Percentiles rank a stretch among this genome's conserved stretches.
These are phyloP conservation scores for Otis tarda DNA, from an alignment of 2,113 vertebrate genomes.

Conservation along the genomic window DNA sequence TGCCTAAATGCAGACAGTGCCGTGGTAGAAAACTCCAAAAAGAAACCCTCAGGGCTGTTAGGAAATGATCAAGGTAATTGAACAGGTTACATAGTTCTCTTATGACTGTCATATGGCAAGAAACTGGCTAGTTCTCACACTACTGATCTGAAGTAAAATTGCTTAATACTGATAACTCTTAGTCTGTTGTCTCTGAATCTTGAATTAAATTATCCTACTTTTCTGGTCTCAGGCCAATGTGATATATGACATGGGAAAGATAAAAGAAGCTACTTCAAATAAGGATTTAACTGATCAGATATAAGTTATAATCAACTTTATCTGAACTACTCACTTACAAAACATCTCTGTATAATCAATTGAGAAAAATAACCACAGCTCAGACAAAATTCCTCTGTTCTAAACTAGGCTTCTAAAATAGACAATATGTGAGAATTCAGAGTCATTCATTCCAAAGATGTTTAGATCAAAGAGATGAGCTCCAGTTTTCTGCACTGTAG, in stretches of 20 bases:
- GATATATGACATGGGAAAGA: neutral
- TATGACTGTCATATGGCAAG: neutral
- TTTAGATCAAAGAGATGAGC: neutral
- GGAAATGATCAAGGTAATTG: neutral
- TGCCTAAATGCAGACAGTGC: neutral
- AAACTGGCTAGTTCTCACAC: neutral
- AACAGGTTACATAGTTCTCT: neutral
- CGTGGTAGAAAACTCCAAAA: neutral
- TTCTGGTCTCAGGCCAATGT: neutral
- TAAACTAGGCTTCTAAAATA: neutral
- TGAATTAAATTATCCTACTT: slow-evolving; percentile 15
- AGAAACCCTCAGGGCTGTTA: neutral
- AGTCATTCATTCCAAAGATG: neutral
- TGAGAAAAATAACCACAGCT: neutral
- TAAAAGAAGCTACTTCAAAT: neutral
- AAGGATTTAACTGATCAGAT: slow-evolving; percentile 4
- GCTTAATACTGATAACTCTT: neutral
- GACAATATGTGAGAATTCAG: neutral
- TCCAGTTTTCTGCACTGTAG: neutral
- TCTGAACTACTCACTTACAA: neutral
- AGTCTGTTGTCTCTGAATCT: neutral
- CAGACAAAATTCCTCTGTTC: neutral
- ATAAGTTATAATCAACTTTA: slow-evolving; percentile 27
- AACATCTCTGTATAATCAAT: neutral
- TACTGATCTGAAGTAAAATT: neutral